Percentiles rank a stretch among this genome's conserved stretches.
Evolutionary conservation across 2,113 vertebrate species (phyloP).

Genomic region (Gnathonemus longibarbis): DNA sequence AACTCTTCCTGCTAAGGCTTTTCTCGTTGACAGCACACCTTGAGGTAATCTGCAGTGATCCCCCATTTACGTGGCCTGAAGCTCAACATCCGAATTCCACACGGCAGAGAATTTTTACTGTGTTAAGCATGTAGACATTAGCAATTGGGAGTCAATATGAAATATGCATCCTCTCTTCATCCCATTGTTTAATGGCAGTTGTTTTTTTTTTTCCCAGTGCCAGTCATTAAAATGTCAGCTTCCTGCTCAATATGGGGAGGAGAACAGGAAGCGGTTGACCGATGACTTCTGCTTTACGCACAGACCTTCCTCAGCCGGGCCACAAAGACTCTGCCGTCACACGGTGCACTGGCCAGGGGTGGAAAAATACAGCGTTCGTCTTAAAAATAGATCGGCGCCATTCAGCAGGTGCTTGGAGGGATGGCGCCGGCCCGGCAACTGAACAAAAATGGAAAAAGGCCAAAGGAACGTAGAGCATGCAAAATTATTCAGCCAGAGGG

Average conservation of each 20-base stretch:
- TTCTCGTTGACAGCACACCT: neutral
- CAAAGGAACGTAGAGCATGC: neutral
- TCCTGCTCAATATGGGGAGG: neutral
- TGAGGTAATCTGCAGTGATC: neutral
- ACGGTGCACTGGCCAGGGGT: neutral
- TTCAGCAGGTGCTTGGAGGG: conserved; percentile 13
- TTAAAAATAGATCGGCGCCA: conserved; percentile 17
- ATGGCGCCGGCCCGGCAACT: neutral
- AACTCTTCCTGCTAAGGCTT: neutral
- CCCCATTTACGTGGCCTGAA: neutral
- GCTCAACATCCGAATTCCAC: neutral
- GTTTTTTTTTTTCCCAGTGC: neutral
- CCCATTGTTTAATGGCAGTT: neutral
- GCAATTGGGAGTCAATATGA: neutral
- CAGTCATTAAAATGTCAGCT: neutral
- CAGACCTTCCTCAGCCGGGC: neutral
- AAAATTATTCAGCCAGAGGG: neutral
- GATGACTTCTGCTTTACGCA: neutral
- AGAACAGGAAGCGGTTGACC: neutral
- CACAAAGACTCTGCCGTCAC: neutral
- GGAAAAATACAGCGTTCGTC: conserved; percentile 6
- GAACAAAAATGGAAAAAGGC: neutral
- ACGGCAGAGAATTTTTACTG: neutral
- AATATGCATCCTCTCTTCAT: neutral
- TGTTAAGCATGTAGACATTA: neutral